A percentile compares a stretch with the other conserved stretches of the same genome.
phyloP scores from a whole-genome alignment of 2,113 vertebrate genomes.

The Vidua macroura region DNA sequence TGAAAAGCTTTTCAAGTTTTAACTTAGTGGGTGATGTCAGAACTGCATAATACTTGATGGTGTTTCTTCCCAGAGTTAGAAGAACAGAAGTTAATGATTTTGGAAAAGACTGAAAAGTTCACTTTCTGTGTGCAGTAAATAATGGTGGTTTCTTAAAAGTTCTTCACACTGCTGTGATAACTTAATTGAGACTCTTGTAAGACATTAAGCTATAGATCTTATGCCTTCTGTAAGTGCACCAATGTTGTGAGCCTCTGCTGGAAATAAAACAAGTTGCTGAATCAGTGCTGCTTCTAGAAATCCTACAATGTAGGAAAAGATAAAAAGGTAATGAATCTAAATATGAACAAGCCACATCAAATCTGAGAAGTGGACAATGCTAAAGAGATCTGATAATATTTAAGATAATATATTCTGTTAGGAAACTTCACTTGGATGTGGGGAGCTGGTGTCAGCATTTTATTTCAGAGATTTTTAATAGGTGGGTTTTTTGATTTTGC shows the following conservation, averaged over 20 bases:
- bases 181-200: background rate
- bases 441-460: background rate
- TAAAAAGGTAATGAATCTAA: background rate
- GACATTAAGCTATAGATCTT: background rate
- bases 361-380: background rate
- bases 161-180: background rate
- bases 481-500: background rate
- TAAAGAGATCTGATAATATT: background rate
- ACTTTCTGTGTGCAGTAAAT: background rate
- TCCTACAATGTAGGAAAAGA: background rate
- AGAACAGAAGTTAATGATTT: background rate
- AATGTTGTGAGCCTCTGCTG: background rate
- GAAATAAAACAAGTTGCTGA: background rate
- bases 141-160: background rate
- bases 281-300: background rate
- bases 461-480: background rate
- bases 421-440: background rate
- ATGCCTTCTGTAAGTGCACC: background rate
- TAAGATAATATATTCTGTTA: background rate
- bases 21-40: conserved; percentile 3
- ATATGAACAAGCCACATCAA: background rate
- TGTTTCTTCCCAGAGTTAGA: conserved; percentile 29
- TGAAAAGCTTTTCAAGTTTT: conserved; percentile 41
- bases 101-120: background rate
- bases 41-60: background rate